Percentiles rank a stretch among this genome's conserved stretches.
Evolutionary conservation across 2,113 vertebrate species (phyloP).

Genomic region (Oncorhynchus mykiss): DNA sequence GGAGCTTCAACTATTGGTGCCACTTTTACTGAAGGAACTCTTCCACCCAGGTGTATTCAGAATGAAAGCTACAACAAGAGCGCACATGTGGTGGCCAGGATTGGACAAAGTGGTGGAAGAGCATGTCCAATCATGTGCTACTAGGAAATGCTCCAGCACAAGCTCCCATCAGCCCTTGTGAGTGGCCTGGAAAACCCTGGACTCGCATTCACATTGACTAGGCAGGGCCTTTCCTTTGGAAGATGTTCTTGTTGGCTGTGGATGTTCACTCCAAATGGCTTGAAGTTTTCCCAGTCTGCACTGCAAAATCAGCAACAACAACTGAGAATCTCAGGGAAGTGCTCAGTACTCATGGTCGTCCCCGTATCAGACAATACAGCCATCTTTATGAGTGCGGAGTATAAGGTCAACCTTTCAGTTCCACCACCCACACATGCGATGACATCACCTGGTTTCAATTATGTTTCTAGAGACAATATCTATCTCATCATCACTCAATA

Average conservation of each 20-base stretch:
- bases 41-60: not conserved
- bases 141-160: too few species aligned
- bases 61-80: conserved; percentile 23
- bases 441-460: too few species aligned
- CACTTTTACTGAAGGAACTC: conserved; percentile 15
- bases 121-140: too few species aligned
- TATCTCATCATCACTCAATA: too few species aligned
- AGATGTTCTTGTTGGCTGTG: too few species aligned
- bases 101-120: too few species aligned
- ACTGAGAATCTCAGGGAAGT: not conserved
- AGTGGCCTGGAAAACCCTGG: too few species aligned
- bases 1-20: not conserved
- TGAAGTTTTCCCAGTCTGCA: not conserved
- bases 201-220: too few species aligned
- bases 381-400: not conserved
- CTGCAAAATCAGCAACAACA: not conserved
- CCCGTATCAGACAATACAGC: not conserved
- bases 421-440: too few species aligned
- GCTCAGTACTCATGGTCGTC: not conserved
- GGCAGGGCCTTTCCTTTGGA: too few species aligned
- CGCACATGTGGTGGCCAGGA: not conserved
- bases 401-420: not conserved
- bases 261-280: not conserved
- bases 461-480: too few species aligned
- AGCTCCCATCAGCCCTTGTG: too few species aligned